Conservation (phyloP, 2,113 vertebrate species). For the Nesoenas mayeri region DNA sequence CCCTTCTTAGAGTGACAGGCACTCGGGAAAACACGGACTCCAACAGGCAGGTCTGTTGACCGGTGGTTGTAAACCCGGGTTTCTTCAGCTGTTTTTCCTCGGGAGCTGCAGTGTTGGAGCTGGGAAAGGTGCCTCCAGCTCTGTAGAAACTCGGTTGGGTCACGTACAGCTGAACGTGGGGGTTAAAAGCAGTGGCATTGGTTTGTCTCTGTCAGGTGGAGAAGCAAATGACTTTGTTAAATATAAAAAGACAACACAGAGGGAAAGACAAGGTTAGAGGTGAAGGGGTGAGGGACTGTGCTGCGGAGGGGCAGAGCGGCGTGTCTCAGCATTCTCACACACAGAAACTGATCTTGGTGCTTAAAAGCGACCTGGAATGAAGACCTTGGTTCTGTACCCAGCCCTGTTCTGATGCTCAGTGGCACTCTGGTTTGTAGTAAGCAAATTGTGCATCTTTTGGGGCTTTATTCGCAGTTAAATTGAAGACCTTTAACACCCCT, state of each 20-base stretch:
- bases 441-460: neutral
- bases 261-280: neutral
- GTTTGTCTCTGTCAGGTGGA: neutral
- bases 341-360: neutral
- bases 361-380: neutral
- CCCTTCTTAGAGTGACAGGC: neutral
- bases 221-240: neutral
- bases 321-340: neutral
- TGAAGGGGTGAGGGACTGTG: neutral
- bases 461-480: neutral
- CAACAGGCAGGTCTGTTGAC: neutral
- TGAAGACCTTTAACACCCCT: constrained; percentile 9
- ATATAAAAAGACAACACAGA: neutral
- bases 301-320: neutral
- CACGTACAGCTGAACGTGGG: neutral
- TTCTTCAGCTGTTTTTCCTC: neutral
- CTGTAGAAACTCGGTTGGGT: neutral
- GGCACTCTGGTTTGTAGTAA: neutral
- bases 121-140: neutral
- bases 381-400: neutral
- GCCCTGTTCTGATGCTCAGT: neutral
- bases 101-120: neutral
- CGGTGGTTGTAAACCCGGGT: neutral
- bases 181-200: neutral
- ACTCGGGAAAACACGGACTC: neutral